phyloP scores from a whole-genome alignment of 2,797 vertebrate genomes.

The Odontamblyopus lacepedii region DNA sequence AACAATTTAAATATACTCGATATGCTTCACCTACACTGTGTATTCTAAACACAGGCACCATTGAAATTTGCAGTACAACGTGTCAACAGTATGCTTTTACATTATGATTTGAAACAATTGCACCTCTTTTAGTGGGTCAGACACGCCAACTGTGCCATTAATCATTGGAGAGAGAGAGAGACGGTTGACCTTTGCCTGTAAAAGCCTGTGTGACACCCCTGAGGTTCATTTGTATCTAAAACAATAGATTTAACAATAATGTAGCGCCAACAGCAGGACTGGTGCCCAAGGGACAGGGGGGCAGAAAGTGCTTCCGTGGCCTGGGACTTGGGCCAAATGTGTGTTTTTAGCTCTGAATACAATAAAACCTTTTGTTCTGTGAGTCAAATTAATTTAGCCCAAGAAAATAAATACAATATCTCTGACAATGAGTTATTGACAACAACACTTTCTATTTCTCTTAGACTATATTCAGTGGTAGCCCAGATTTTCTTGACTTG shows the following conservation, averaged over 20 bases:
- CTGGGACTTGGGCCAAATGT: slow-evolving; percentile 33
- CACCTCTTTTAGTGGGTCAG: background rate
- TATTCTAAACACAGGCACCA: background rate
- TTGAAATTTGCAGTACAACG: background rate
- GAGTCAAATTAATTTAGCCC: background rate
- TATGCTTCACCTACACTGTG: background rate
- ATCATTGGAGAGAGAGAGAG: background rate
- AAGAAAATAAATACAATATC: background rate
- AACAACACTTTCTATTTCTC: background rate
- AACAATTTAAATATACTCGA: background rate
- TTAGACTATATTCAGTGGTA: background rate
- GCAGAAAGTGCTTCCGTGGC: slow-evolving; percentile 30
- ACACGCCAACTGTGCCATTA: background rate
- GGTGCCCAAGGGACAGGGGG: slow-evolving; percentile 12
- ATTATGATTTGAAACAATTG: background rate
- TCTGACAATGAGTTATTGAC: slow-evolving; percentile 9
- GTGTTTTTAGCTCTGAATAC: slow-evolving; percentile 5
- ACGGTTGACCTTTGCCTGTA: slow-evolving; percentile 16
- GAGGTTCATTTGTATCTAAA: slow-evolving; percentile 35
- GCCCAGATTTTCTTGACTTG: background rate
- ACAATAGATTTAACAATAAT: slow-evolving; percentile 34
- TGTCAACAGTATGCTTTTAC: background rate
- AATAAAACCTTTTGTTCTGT: background rate
- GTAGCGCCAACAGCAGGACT: slow-evolving; percentile 29
- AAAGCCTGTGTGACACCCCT: slow-evolving; percentile 22